Evolutionary conservation across 2,888 invertebrate species (phyloP).

Genomic region (Nezara viridula): DNA sequence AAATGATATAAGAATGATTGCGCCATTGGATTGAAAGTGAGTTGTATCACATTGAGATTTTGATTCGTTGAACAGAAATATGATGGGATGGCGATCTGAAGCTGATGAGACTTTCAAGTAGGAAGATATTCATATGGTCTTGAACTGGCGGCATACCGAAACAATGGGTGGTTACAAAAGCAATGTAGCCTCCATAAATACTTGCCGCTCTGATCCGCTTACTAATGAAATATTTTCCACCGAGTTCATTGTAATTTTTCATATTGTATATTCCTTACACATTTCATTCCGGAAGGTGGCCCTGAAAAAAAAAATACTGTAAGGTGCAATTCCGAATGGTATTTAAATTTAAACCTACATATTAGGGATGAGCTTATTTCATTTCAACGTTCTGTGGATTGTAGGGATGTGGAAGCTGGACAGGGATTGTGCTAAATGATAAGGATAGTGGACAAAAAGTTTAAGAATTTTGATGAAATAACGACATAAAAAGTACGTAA

Average conservation of each 20-base stretch:
- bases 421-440: no score
- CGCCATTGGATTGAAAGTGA: background rate
- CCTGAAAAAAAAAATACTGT: background rate
- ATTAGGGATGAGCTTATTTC: background rate
- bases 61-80: background rate
- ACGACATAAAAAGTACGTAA: no score
- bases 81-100: background rate
- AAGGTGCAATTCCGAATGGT: background rate
- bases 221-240: background rate
- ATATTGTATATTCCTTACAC: background rate
- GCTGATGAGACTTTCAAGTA: slow-evolving; percentile 17
- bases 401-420: no score
- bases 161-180: slow-evolving; percentile 22
- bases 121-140: slow-evolving; percentile 13
- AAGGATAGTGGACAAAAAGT: no score
- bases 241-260: background rate
- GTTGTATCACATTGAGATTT: background rate
- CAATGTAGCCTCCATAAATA: slow-evolving; percentile 11
- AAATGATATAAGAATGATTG: background rate
- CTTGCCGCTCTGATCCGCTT: background rate
- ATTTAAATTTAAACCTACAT: background rate
- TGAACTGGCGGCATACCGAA: background rate
- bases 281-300: background rate
- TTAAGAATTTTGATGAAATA: no score
- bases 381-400: no score